A percentile compares a stretch with the other conserved stretches of the same genome.
Conservation (phyloP, 2,113 vertebrate species). For the Halcyon senegalensis region DNA sequence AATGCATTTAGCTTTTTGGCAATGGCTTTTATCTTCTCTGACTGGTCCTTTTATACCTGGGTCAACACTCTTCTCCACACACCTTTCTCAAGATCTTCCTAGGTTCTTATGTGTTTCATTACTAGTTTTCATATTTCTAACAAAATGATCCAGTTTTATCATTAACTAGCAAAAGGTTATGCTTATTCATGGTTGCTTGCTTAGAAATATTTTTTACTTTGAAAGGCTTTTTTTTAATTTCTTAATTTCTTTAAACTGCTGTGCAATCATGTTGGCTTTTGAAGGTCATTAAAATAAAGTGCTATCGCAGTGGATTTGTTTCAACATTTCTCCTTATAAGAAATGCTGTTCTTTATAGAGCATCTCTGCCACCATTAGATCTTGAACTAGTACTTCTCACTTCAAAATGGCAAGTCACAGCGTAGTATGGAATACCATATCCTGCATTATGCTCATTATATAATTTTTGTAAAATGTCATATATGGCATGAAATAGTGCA, state of each 20-base stretch:
- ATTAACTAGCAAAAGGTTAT: background rate
- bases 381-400: background rate
- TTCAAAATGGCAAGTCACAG: background rate
- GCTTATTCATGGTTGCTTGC: background rate
- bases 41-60: background rate
- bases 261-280: background rate
- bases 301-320: background rate
- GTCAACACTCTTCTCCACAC: background rate
- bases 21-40: background rate
- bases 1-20: background rate
- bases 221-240: background rate
- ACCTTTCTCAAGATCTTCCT: background rate
- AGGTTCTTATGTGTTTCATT: background rate
- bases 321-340: background rate
- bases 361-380: background rate
- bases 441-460: background rate
- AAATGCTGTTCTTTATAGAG: background rate
- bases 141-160: background rate
- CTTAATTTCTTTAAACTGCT: background rate
- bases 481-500: background rate
- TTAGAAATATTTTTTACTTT: background rate
- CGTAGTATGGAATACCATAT: background rate
- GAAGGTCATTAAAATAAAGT: conserved; percentile 1
- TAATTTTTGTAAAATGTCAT: background rate
- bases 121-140: background rate